Evolutionary conservation across 2,797 vertebrate species (phyloP).

Genomic region (Sphenopsis melanotis): DNA sequence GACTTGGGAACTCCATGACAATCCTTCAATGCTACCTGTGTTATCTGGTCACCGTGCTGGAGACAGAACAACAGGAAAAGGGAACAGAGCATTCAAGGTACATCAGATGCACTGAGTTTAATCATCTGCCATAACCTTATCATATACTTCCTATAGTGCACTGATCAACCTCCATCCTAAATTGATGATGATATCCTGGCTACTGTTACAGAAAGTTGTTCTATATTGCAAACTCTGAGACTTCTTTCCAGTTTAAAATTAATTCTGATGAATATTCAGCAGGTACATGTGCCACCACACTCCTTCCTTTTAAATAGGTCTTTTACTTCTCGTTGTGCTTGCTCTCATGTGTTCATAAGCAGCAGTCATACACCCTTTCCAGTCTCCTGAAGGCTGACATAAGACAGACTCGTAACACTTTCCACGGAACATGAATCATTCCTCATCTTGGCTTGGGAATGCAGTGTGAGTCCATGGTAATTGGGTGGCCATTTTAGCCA

Average conservation of each 20-base stretch:
- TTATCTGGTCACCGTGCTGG: not conserved
- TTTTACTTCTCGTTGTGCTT: not conserved
- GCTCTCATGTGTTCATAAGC: not conserved
- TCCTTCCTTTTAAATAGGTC: not conserved
- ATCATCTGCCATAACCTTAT: not conserved
- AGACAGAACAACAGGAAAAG: not conserved
- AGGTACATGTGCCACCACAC: not conserved
- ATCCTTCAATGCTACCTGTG: not conserved
- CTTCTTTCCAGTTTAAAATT: not conserved
- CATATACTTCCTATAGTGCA: not conserved
- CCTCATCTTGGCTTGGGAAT: not conserved
- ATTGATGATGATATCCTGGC: not conserved
- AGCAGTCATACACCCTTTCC: not conserved
- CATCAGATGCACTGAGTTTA: not conserved
- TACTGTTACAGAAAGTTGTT: not conserved
- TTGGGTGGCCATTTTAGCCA: not conserved
- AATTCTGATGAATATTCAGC: not conserved
- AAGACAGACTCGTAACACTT: not conserved
- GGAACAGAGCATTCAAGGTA: not conserved
- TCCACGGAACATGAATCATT: not conserved
- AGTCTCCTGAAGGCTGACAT: not conserved
- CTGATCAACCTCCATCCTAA: not conserved
- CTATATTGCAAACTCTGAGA: not conserved
- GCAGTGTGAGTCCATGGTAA: not conserved
- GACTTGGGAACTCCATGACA: not conserved